phyloP scores from a whole-genome alignment of 2,113 vertebrate species.

The Phalacrocorax pelagicus region DNA sequence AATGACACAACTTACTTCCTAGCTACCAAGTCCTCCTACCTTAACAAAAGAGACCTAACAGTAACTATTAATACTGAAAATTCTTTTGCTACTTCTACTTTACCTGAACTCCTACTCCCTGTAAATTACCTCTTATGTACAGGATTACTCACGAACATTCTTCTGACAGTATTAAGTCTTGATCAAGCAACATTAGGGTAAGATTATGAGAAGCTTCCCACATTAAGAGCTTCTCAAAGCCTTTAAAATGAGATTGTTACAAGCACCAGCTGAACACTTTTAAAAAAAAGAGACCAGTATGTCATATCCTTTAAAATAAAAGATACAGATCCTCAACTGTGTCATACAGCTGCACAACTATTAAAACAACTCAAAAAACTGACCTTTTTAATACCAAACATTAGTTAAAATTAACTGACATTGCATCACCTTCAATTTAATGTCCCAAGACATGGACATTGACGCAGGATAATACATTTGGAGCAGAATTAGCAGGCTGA shows the following conservation, averaged over 20 bases:
- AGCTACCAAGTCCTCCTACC: background rate
- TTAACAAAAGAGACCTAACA: background rate
- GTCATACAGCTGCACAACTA: background rate
- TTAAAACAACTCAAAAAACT: background rate
- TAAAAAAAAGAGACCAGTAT: background rate
- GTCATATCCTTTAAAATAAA: background rate
- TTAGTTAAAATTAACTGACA: background rate
- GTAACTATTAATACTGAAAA: background rate
- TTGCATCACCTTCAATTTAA: background rate
- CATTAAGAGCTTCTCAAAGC: conserved; percentile 25
- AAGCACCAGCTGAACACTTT: background rate
- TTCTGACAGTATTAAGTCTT: background rate
- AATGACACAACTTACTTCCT: background rate
- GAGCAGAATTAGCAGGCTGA: background rate
- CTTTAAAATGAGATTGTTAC: background rate
- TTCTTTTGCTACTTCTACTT: background rate
- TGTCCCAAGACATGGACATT: background rate
- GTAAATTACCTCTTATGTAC: background rate
- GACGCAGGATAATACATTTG: background rate
- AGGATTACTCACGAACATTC: background rate
- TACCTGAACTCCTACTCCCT: background rate
- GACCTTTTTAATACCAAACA: background rate
- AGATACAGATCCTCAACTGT: background rate
- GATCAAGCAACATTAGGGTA: background rate
- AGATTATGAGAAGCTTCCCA: conserved; percentile 33